These are phyloP conservation scores for Rhagonycha lutea DNA, from an alignment of 2,888 invertebrate species.

Conservation along the genomic window DNA sequence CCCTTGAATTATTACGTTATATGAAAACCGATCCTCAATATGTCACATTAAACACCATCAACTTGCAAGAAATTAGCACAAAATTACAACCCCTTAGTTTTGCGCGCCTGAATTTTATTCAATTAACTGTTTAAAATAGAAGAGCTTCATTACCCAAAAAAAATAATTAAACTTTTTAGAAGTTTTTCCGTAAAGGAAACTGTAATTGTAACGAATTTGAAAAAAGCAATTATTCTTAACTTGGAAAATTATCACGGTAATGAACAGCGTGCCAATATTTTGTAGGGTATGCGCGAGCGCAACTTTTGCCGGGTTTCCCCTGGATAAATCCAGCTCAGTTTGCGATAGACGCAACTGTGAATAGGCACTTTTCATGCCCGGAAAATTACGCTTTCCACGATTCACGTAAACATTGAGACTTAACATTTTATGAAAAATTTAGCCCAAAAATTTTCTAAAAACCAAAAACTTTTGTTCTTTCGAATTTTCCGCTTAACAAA, in stretches of 20 bases:
- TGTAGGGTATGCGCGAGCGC: slow-evolving; percentile 40
- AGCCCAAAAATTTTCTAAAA: neutral
- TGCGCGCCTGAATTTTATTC: neutral
- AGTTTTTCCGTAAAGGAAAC: neutral
- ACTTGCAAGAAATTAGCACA: neutral
- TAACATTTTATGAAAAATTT: neutral
- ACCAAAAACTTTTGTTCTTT: neutral
- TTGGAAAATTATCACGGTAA: slow-evolving; percentile 42
- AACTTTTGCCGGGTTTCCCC: slow-evolving; percentile 44
- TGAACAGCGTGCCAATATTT: slow-evolving; percentile 42
- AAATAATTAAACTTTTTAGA: neutral
- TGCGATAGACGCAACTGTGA: slow-evolving; percentile 39
- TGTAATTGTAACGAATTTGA: slow-evolving; percentile 12
- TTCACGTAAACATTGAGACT: neutral
- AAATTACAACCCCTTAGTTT: neutral
- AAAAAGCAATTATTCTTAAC: slow-evolving; percentile 43
- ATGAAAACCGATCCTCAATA: neutral
- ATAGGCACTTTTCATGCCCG: slow-evolving; percentile 31
- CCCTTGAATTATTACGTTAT: neutral
- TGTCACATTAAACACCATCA: neutral
- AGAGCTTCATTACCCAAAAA: neutral
- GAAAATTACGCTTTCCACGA: slow-evolving; percentile 26
- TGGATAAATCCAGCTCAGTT: slow-evolving; percentile 47
- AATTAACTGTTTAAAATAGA: neutral
- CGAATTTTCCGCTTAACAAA: neutral